Evolutionary conservation across 2,797 vertebrate species (phyloP), one percentile per base, ranked within the genome.

Genomic region (Sternarchorhynchus goeldii): DNA sequence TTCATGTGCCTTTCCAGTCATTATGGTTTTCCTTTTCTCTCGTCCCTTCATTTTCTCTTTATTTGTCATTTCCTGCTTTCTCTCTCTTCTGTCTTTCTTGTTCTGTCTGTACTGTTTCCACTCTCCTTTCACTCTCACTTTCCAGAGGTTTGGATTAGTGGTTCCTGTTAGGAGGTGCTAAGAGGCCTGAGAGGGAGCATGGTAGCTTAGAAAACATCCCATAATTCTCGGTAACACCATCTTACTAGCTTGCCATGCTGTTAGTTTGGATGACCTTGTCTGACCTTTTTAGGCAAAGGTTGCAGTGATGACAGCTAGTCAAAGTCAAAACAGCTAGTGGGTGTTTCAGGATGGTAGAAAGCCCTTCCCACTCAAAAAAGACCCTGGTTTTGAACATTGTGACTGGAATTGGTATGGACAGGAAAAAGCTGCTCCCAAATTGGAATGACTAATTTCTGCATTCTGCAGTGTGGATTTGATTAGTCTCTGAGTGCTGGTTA

Each of bases 401-500:
- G 2, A 32, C 21, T 50, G 50, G 45, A 50, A 50, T 50, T 1
- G 10, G 45, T 50, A 14, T 50, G 45, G 45, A 50, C 45, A 50
- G 45, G 10, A 10, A 29, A 63, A 67, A 67, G 5, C 8, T 73
- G 8, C 39, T 70, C 45, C 57, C 20, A 41, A 17, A 58, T 55
- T 25, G 39, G 64, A 32, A 39, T 14, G 50, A 39, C 34, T 57
- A 53, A 25, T 25, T 25, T 25, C 56, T 50, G 16, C 17, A 6
- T 34, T 29, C 18, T 39, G 4, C 62, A 80, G 76, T 63, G 82
- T 62, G 39, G 76, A 82, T 86, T 80, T 80, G 36, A 84, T 81
- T 50, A 39, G 79, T 80, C 66, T 64, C 77, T 83, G 36, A 79
- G 59, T 36, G 72, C 63, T 56, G 7, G 57, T 55, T 66, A 68